Evolutionary conservation across 2,797 vertebrate species (phyloP).

Genomic region (Pteronotus mesoamericanus): DNA sequence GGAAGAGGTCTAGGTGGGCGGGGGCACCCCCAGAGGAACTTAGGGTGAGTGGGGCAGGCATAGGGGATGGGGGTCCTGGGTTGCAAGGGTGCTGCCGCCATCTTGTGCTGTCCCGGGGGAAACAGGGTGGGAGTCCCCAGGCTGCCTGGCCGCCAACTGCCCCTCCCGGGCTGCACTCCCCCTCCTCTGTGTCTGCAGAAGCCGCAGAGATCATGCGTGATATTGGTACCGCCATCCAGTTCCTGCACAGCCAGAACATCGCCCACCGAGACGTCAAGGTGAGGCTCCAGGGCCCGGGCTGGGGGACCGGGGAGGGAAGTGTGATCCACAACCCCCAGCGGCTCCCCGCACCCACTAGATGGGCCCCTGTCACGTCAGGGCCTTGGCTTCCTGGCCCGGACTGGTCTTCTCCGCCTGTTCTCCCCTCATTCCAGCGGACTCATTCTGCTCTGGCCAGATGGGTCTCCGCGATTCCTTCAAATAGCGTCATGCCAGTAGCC

Average conservation of each 20-base stretch:
- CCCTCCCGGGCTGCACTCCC: background rate
- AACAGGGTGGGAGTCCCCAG: background rate
- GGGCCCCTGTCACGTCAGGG: background rate
- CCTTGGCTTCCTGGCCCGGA: background rate
- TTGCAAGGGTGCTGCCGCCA: background rate
- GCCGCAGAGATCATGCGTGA: constrained; percentile 96
- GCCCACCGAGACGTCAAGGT: constrained; percentile 99
- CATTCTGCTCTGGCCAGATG: background rate
- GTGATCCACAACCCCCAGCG: too few species aligned
- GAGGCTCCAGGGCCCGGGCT: constrained; percentile 31
- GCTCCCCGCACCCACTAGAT: background rate
- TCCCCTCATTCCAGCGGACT: background rate
- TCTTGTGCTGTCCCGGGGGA: background rate
- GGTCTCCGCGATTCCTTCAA: background rate
- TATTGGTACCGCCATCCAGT: constrained; percentile 95
- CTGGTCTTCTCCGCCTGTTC: background rate
- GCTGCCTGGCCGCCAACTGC: background rate
- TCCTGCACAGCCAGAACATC: constrained; percentile 92
- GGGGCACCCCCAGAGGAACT: background rate
- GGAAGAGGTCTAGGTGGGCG: background rate
- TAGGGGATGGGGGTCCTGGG: background rate
- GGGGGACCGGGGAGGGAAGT: background rate
- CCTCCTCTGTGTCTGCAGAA: constrained; percentile 83
- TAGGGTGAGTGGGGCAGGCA: background rate
- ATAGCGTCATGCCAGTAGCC: background rate